These are phyloP conservation scores for Anagrus nilaparvatae DNA, from an alignment of 1,140 invertebrate species.

Conservation along the genomic window DNA sequence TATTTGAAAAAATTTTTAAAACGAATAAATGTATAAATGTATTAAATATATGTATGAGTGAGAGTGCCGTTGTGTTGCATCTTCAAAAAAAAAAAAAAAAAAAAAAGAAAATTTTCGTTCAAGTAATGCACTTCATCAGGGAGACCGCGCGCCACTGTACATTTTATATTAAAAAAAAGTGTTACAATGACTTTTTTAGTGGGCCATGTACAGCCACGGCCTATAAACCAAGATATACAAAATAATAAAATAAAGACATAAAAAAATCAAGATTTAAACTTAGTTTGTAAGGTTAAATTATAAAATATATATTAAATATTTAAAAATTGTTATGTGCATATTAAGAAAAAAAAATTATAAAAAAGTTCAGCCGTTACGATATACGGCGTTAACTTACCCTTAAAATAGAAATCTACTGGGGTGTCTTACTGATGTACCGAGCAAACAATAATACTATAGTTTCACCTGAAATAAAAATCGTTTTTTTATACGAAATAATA, in stretches of 20 bases:
- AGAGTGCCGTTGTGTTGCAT: background rate
- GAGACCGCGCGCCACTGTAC: conserved; percentile 41
- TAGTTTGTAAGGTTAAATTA: conserved; percentile 1
- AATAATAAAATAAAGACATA: conserved; percentile 8
- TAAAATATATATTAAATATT: background rate
- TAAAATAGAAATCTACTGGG: too few species aligned
- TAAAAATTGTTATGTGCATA: background rate
- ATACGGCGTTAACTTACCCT: too few species aligned
- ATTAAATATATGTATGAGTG: too few species aligned
- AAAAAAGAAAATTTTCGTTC: conserved; percentile 8
- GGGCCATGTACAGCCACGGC: conserved; percentile 43
- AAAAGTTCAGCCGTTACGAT: too few species aligned
- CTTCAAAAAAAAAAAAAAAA: background rate
- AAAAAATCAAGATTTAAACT: conserved; percentile 3
- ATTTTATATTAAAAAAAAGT: too few species aligned
- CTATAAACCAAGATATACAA: conserved; percentile 23
- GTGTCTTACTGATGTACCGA: too few species aligned
- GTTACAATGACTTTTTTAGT: conserved; percentile 33
- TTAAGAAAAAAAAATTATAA: conserved; percentile 1
- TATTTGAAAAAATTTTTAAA: background rate
- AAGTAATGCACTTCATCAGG: conserved; percentile 17
- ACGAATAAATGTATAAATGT: too few species aligned
- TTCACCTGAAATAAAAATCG: too few species aligned
- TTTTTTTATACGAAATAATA: too few species aligned
- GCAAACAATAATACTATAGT: too few species aligned